A percentile compares a stretch with the other conserved stretches of the same genome.
These are phyloP conservation scores for Apostichopus parvimensis DNA, from an alignment of 35 echinoderm and acorn worm species.

Conservation along the genomic window DNA sequence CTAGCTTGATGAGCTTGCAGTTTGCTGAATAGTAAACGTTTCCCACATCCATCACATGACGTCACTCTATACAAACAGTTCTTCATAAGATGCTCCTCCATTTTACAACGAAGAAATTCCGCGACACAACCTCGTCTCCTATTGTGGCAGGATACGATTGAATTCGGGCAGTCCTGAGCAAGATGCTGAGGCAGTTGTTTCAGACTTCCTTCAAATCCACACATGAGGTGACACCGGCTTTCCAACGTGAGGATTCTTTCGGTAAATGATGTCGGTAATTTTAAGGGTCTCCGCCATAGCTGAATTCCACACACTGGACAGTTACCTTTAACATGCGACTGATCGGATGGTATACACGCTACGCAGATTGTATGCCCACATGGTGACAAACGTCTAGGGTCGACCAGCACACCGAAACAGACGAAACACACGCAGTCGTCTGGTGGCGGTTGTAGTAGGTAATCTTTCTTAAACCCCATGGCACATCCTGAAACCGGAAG, in stretches of 20 bases:
- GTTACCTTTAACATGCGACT: neutral
- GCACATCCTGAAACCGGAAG: neutral
- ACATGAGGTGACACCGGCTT: slow-evolving; percentile 8
- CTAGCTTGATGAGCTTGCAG: slow-evolving; percentile 44
- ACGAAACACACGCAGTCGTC: slow-evolving; percentile 31
- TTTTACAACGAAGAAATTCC: neutral
- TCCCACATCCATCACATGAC: slow-evolving; percentile 33
- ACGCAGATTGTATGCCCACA: slow-evolving; percentile 31
- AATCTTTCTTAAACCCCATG: slow-evolving; percentile 42
- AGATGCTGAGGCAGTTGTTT: neutral
- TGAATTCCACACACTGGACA: neutral
- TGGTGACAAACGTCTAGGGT: slow-evolving; percentile 19
- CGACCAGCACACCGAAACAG: slow-evolving; percentile 22
- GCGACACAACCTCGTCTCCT: neutral
- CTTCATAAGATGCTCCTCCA: neutral
- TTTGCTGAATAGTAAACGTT: neutral
- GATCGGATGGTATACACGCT: neutral
- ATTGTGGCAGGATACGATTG: slow-evolving; percentile 4
- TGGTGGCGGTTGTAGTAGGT: neutral
- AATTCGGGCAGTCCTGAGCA: neutral
- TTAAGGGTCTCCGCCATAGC: neutral
- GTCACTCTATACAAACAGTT: slow-evolving; percentile 26
- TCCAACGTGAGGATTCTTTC: neutral
- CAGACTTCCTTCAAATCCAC: slow-evolving; percentile 32
- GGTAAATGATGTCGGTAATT: neutral